Percentiles rank a stretch among this genome's conserved stretches.
phyloP scores from a whole-genome alignment of 2,888 invertebrate species.

The Epirrhoe tristata region DNA sequence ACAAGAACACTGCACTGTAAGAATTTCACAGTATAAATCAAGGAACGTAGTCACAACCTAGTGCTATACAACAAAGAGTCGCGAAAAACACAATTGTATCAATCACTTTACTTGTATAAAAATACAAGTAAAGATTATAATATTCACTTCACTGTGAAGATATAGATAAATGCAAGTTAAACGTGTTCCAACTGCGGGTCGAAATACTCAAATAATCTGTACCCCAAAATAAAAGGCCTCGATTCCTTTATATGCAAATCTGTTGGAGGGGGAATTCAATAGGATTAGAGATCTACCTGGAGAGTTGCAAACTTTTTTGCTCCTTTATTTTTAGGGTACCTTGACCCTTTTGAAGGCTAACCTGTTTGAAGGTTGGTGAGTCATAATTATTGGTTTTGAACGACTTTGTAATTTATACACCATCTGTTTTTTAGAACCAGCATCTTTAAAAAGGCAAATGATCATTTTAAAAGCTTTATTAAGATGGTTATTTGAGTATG shows the following conservation, averaged over 20 bases:
- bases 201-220: conserved; percentile 14
- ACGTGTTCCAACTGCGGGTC: not conserved
- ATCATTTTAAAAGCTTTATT: not conserved
- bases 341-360: conserved; percentile 25
- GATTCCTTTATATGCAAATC: conserved; percentile 13
- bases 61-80: no score
- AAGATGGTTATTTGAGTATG: no score
- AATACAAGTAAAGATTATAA: no score
- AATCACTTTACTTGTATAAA: not conserved
- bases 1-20: not conserved
- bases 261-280: conserved; percentile 17
- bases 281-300: conserved; percentile 23
- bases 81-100: no score
- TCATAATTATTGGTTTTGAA: not conserved
- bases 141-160: no score
- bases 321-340: conserved; percentile 25
- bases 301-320: conserved; percentile 18
- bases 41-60: no score
- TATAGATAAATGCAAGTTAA: not conserved
- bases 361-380: conserved; percentile 15
- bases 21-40: no score
- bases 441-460: no score
- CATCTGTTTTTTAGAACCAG: not conserved
- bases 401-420: not conserved
- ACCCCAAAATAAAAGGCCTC: not conserved